These are phyloP conservation scores for Ips nitidus DNA, from an alignment of 1,140 invertebrate species.

Conservation along the genomic window DNA sequence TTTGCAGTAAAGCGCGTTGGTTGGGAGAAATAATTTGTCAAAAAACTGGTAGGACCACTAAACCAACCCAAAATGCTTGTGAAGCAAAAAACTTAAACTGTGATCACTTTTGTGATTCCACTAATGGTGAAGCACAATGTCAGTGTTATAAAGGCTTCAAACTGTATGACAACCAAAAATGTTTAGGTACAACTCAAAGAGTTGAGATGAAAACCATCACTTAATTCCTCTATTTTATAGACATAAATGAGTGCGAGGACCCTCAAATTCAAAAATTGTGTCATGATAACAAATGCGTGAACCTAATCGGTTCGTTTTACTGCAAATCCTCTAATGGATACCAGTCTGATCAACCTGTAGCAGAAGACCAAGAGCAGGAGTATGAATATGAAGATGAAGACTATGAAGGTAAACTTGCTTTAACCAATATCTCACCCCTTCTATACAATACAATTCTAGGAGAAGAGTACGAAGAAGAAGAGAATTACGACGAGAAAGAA, in stretches of 20 bases:
- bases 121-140: neutral
- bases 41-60: too few relatives aligned
- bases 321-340: conserved; percentile 2
- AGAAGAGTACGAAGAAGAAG: conserved; percentile 27
- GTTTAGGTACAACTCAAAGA: neutral
- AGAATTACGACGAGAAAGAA: conserved; percentile 27
- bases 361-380: conserved; percentile 23
- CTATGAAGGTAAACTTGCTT: conserved; percentile 29
- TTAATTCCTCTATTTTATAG: conserved; percentile 24
- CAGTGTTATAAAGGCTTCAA: neutral
- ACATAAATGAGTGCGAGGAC: conserved; percentile 39
- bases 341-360: conserved; percentile 32
- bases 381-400: conserved; percentile 39
- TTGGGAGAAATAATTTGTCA: conserved; percentile 9
- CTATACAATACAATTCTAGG: neutral
- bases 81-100: neutral
- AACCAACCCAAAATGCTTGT: too few relatives aligned
- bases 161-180: neutral
- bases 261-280: conserved; percentile 15
- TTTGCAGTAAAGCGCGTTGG: conserved; percentile 29
- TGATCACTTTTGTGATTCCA: neutral
- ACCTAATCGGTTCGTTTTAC: conserved; percentile 38
- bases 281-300: neutral
- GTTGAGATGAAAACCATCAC: conserved; percentile 3
- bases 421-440: neutral